phyloP scores from a whole-genome alignment of 1,140 invertebrate genomes.

The Drosophila santomea region DNA sequence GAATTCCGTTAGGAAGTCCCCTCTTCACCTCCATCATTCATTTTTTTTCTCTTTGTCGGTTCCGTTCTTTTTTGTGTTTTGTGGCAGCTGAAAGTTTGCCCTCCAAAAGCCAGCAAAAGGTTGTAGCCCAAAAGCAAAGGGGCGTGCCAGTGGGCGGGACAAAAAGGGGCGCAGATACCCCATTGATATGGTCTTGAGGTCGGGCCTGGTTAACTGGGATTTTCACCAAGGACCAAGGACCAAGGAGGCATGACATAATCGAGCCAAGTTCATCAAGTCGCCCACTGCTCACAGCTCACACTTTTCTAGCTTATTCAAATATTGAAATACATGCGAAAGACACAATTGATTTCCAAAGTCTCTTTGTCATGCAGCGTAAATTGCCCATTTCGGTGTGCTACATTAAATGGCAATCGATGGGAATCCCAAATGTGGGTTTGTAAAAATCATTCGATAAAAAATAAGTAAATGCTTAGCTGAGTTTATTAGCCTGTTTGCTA shows the following conservation, averaged over 20 bases:
- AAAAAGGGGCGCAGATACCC: constrained; percentile 22
- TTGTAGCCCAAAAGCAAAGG: constrained; percentile 55
- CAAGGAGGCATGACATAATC: constrained; percentile 48
- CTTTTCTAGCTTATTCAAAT: neutral
- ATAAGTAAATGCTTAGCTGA: too few species aligned
- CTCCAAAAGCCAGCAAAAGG: constrained; percentile 77
- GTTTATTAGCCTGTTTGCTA: too few species aligned
- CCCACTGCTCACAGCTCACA: constrained; percentile 7
- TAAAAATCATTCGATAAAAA: too few species aligned
- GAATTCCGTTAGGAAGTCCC: constrained; percentile 11
- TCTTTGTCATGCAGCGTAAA: too few species aligned
- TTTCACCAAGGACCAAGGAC: constrained; percentile 33
- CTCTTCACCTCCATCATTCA: neutral
- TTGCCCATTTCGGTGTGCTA: constrained; percentile 3
- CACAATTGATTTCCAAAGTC: neutral
- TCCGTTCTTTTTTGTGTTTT: neutral
- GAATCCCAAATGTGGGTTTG: neutral
- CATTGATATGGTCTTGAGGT: constrained; percentile 32
- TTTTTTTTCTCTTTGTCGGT: neutral
- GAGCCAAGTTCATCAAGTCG: constrained; percentile 48
- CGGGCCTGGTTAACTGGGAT: constrained; percentile 41
- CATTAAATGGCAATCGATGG: neutral
- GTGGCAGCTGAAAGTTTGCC: constrained; percentile 59
- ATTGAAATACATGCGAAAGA: neutral
- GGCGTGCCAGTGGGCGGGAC: constrained; percentile 1